Percentiles rank a stretch among this genome's conserved stretches.
These are phyloP conservation scores for Myotis brandtii DNA, from an alignment of 2,113 vertebrate genomes.

Conservation along the genomic window DNA sequence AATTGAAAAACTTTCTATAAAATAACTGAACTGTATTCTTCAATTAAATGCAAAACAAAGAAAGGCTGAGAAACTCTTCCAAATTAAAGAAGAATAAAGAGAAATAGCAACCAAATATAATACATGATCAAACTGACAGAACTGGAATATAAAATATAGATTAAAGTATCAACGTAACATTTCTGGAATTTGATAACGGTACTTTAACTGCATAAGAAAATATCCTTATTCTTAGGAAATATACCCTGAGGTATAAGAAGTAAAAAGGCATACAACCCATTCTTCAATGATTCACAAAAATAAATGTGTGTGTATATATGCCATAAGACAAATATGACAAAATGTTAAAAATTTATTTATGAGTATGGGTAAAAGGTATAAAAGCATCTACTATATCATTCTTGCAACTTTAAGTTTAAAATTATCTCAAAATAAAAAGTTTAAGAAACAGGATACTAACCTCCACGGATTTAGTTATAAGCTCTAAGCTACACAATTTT, in stretches of 20 bases:
- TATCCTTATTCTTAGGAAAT: constrained; percentile 19
- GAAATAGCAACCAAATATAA: background rate
- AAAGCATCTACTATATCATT: background rate
- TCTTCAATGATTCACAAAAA: constrained; percentile 3
- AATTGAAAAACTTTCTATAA: background rate
- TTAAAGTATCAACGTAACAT: background rate
- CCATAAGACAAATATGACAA: background rate
- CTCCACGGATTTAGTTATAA: background rate
- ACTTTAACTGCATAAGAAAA: background rate
- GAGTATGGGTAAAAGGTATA: background rate
- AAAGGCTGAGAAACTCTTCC: background rate
- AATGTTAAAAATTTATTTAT: no score
- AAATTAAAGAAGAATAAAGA: constrained; percentile 33
- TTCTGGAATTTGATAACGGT: background rate
- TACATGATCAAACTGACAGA: background rate
- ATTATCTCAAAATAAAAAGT: constrained; percentile 39
- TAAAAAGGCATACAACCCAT: background rate
- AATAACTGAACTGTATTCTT: background rate
- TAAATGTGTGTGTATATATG: background rate
- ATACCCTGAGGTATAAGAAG: background rate
- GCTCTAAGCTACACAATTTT: background rate
- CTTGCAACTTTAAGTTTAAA: background rate
- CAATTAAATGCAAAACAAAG: constrained; percentile 9
- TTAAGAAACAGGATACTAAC: background rate
- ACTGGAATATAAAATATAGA: background rate